A percentile compares a stretch with the other conserved stretches of the same genome.
These are phyloP conservation scores for Megalops atlanticus DNA, from an alignment of 2,113 vertebrate genomes.

Conservation along the genomic window DNA sequence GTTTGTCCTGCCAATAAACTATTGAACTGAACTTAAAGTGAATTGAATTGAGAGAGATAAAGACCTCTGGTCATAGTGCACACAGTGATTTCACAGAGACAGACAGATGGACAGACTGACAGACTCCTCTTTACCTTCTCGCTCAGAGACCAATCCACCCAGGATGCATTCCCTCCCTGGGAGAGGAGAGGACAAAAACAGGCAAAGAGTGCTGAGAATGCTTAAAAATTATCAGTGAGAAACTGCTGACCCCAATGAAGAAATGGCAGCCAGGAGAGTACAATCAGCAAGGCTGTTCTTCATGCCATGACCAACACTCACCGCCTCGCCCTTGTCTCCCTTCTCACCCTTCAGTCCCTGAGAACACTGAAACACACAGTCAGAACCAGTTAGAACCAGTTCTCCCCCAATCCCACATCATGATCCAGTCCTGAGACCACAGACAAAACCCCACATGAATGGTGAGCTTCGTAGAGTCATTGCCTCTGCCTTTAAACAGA, in stretches of 20 bases:
- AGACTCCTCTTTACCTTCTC: slow-evolving; percentile 43
- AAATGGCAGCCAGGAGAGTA: slow-evolving; percentile 29
- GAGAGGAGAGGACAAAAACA: slow-evolving; percentile 11
- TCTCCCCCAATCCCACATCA: background rate
- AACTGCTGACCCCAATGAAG: too few species aligned
- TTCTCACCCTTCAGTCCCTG: slow-evolving; percentile 82
- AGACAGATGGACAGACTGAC: slow-evolving; percentile 26
- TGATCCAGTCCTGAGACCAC: background rate
- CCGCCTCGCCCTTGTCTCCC: slow-evolving; percentile 64
- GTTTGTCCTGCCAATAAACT: too few species aligned
- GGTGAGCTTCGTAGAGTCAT: too few species aligned
- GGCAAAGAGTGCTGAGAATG: background rate
- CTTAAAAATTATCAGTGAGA: background rate
- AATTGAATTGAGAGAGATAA: too few species aligned
- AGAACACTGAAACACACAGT: slow-evolving; percentile 57
- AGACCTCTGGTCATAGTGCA: too few species aligned
- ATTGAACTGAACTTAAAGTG: too few species aligned
- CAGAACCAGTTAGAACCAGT: background rate
- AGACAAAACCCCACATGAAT: too few species aligned
- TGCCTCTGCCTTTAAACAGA: background rate
- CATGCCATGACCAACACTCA: slow-evolving; percentile 64
- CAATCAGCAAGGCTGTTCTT: slow-evolving; percentile 38
- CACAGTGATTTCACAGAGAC: too few species aligned
- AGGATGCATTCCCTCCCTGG: slow-evolving; percentile 62
- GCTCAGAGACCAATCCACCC: slow-evolving; percentile 63